Percentiles rank a stretch among this genome's conserved stretches.
phyloP scores from a whole-genome alignment of 2,888 invertebrate species.

The Phragmatobia fuliginosa region DNA sequence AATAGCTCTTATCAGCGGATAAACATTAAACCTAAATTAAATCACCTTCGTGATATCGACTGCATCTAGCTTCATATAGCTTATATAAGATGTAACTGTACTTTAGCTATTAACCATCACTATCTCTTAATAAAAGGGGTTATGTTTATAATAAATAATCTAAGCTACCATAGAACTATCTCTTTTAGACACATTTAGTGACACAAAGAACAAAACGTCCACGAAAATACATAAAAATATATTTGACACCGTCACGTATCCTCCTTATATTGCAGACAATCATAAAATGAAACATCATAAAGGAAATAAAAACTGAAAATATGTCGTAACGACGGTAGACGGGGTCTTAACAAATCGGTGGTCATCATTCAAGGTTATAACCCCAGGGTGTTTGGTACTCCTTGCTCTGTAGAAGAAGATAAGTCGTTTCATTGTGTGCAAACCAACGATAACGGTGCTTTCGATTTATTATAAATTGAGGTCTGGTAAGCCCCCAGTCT shows the following conservation, averaged over 20 bases:
- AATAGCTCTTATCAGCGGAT: too few relatives aligned
- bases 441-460: conserved; percentile 69
- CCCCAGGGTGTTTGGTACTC: conserved; percentile 68
- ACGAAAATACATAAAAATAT: conserved; percentile 35
- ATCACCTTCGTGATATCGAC: neutral
- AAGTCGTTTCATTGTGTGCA: conserved; percentile 79
- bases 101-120: neutral
- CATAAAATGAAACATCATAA: conserved; percentile 84
- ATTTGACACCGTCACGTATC: conserved; percentile 71
- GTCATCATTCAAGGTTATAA: conserved; percentile 82
- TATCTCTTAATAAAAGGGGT: neutral
- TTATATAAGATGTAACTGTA: neutral
- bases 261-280: conserved; percentile 77
- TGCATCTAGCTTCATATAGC: neutral
- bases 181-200: neutral
- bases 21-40: neutral
- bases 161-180: neutral
- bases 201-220: neutral
- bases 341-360: conserved; percentile 83
- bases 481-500: conserved; percentile 63
- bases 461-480: conserved; percentile 80
- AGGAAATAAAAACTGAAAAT: conserved; percentile 84
- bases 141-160: too few relatives aligned
- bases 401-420: conserved; percentile 71
- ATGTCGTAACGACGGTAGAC: conserved; percentile 76